Evolutionary conservation across 2,113 vertebrate genomes (phyloP).

Genomic region (Acanthisitta chloris): DNA sequence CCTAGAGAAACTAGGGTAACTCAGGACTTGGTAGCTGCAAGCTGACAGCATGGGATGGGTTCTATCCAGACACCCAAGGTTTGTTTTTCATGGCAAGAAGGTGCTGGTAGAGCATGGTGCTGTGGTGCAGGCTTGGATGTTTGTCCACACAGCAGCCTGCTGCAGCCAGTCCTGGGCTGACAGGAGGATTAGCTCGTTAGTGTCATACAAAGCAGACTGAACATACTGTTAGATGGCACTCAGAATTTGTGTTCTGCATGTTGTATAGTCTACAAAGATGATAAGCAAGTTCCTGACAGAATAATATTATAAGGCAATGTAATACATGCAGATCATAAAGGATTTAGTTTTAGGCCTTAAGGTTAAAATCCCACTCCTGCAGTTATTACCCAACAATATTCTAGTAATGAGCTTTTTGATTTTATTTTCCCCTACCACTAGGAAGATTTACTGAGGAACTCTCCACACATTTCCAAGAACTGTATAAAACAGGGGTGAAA

Average conservation of each 20-base stretch:
- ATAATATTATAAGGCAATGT: slow-evolving; percentile 68
- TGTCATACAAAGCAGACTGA: not conserved
- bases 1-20: not conserved
- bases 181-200: not conserved
- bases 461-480: slow-evolving; percentile 59
- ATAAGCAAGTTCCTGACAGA: slow-evolving; percentile 72
- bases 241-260: slow-evolving; percentile 50
- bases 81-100: not conserved
- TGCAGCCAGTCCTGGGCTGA: not conserved
- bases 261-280: slow-evolving; percentile 62
- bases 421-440: slow-evolving; percentile 30
- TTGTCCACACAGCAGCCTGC: not conserved
- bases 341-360: slow-evolving; percentile 70
- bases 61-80: not conserved
- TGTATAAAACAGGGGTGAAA: not conserved
- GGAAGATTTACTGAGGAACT: slow-evolving; percentile 70
- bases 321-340: slow-evolving; percentile 71
- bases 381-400: slow-evolving; percentile 62
- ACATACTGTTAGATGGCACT: slow-evolving; percentile 48
- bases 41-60: not conserved
- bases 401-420: slow-evolving; percentile 67
- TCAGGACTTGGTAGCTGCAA: not conserved
- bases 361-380: slow-evolving; percentile 71
- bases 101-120: not conserved
- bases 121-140: not conserved